Percentiles rank a stretch among this genome's conserved stretches.
Evolutionary conservation across 2,113 vertebrate genomes (phyloP).

Genomic region (Apodemus speciosus): DNA sequence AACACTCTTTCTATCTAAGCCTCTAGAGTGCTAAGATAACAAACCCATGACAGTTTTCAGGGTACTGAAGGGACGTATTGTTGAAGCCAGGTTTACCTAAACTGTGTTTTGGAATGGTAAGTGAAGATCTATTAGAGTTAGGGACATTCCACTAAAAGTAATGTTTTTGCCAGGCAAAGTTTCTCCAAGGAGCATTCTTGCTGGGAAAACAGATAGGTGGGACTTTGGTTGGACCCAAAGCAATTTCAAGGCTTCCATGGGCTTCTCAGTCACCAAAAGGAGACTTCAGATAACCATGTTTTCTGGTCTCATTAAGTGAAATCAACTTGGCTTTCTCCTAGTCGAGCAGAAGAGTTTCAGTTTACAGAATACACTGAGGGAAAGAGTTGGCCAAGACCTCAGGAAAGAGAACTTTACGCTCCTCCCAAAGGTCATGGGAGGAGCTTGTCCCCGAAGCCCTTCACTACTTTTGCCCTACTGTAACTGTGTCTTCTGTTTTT

Average conservation of each 20-base stretch:
- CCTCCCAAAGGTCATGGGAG: neutral
- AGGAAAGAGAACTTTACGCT: neutral
- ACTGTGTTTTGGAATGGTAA: neutral
- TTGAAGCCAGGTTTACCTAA: neutral
- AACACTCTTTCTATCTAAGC: neutral
- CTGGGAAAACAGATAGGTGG: neutral
- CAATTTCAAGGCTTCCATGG: neutral
- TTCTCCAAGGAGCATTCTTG: neutral
- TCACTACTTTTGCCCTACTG: neutral
- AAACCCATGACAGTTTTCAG: neutral
- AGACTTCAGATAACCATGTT: neutral
- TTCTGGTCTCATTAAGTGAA: slow-evolving; percentile 28
- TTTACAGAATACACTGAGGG: neutral
- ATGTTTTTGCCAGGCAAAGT: neutral
- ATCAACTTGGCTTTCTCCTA: slow-evolving; percentile 36
- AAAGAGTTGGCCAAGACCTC: neutral
- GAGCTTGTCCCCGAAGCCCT: neutral
- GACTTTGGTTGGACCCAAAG: neutral
- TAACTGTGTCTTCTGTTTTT: neutral
- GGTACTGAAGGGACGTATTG: neutral
- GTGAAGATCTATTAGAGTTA: neutral
- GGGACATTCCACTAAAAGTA: neutral
- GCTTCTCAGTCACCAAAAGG: slow-evolving; percentile 25
- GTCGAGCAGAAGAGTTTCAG: neutral
- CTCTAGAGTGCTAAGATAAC: neutral